These are phyloP conservation scores for Nephrotoma appendiculata DNA, from an alignment of 2,888 invertebrate species.

Conservation along the genomic window DNA sequence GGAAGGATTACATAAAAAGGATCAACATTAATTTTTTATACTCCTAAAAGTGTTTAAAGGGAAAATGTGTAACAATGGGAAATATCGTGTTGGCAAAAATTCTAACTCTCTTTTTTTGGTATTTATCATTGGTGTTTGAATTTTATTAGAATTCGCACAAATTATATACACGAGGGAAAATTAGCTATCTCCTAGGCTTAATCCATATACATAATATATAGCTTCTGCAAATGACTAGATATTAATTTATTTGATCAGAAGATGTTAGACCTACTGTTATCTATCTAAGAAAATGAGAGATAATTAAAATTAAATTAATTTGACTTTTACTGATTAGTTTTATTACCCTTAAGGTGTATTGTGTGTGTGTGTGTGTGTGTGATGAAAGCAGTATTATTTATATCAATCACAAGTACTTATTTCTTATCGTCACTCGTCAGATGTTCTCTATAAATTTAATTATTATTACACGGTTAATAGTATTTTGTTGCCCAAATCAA, in stretches of 20 bases:
- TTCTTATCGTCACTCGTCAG: neutral
- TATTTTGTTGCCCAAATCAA: neutral
- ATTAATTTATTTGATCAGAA: neutral
- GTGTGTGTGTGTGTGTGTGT: too few species aligned
- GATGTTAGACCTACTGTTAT: neutral
- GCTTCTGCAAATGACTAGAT: neutral
- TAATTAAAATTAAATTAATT: neutral
- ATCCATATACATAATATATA: too few species aligned
- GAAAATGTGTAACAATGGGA: neutral
- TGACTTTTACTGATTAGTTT: neutral
- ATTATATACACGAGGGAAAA: too few species aligned
- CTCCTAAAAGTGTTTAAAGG: neutral
- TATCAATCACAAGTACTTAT: too few species aligned
- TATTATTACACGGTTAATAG: neutral
- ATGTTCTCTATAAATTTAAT: neutral
- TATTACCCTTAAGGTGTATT: neutral
- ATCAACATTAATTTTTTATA: neutral
- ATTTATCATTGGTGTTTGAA: too few species aligned
- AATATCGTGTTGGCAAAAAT: neutral
- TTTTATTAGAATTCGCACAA: too few species aligned
- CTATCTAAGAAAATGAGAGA: neutral
- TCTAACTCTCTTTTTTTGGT: too few species aligned
- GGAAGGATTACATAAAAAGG: neutral
- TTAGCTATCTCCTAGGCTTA: too few species aligned
- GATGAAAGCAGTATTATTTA: too few species aligned